A percentile compares a stretch with the other conserved stretches of the same genome.
Evolutionary conservation across 2,888 invertebrate species (phyloP).

Genomic region (Acrocyrtus sp.): DNA sequence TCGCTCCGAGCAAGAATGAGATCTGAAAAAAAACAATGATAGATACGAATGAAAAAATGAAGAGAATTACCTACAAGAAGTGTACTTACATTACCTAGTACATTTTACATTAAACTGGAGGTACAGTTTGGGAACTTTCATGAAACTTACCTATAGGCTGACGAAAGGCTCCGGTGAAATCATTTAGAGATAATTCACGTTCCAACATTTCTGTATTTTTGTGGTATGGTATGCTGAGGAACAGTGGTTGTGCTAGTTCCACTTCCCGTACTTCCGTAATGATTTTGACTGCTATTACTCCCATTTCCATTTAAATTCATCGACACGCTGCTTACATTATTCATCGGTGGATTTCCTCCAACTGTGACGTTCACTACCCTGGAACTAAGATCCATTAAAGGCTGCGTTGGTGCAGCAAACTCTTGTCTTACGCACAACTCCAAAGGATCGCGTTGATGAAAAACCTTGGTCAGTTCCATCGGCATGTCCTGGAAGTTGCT

Average conservation of each 20-base stretch:
- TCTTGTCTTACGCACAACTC: slow-evolving; percentile 59
- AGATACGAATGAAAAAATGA: not conserved
- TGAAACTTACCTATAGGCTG: slow-evolving; percentile 58
- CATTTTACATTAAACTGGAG: too few relatives aligned
- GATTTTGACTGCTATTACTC: slow-evolving; percentile 25
- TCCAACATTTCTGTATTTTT: slow-evolving; percentile 56
- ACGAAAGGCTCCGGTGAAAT: slow-evolving; percentile 59
- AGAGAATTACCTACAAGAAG: not conserved
- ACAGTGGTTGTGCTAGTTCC: slow-evolving; percentile 11
- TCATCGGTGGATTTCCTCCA: slow-evolving; percentile 46
- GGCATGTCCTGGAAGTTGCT: slow-evolving; percentile 62
- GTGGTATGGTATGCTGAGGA: slow-evolving; percentile 49
- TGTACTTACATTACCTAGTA: too few relatives aligned
- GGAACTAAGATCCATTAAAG: slow-evolving; percentile 60
- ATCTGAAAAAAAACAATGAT: slow-evolving; percentile 35
- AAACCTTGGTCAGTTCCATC: slow-evolving; percentile 61
- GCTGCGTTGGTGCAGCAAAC: slow-evolving; percentile 43
- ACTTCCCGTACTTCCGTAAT: slow-evolving; percentile 13
- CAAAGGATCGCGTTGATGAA: slow-evolving; percentile 60
- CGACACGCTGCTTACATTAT: slow-evolving; percentile 35
- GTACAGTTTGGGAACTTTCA: too few relatives aligned
- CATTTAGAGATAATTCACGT: slow-evolving; percentile 54
- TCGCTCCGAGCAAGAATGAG: slow-evolving; percentile 57
- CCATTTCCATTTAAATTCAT: slow-evolving; percentile 39
- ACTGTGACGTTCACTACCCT: slow-evolving; percentile 51